Evolutionary conservation across 2,888 invertebrate species (phyloP), one percentile per base, ranked within the genome.

Genomic region (Homarus gammarus): DNA sequence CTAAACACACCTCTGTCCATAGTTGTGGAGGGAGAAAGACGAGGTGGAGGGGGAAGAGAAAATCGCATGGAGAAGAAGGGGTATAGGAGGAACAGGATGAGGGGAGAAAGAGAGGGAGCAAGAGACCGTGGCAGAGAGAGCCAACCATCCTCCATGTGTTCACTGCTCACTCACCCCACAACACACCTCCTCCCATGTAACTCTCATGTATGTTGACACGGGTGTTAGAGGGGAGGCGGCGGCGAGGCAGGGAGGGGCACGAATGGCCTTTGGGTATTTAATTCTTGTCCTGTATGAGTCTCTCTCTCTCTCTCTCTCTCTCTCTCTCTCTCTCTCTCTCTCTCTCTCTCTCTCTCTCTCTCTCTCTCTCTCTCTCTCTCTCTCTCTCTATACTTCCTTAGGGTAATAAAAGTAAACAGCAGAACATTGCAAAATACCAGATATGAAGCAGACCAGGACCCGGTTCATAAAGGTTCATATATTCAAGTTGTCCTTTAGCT

Each of bases 191-290:
- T 73, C 61, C 84, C 75, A 36, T 84, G 83, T 64, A 61, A 22
- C 22, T 73, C 36, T 51, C 40, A 33, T 51, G 70, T 73, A 68
- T 84, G 83, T 73, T 73, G 72, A 51, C 51, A 73, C 56, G 83
- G 73, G 73, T 84, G 83, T 84, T 84, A 84, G 56, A 15, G 56
- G 36, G 73, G 56, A 72, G 72, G 36, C 36, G 22, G 36, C 3
- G 64, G 40, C 12, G 18, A 10, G 61, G 27, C 2, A 2, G 27
- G 61, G 27, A 64, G n/a, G 27, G 61, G 33, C 36, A 27, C 61
- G 38, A 33, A 22, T 31, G 8, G 18, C 49, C 77, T 12, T 27
- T 51, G n/a, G 77, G 31, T 77, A 27, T n/a, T 31, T 31, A 51
- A 31, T 64, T 79, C 49, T 56, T 56, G 51, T 44, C 38, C 61